phyloP scores from a whole-genome alignment of 2,888 invertebrate species.

The Drosophila buzzatii region DNA sequence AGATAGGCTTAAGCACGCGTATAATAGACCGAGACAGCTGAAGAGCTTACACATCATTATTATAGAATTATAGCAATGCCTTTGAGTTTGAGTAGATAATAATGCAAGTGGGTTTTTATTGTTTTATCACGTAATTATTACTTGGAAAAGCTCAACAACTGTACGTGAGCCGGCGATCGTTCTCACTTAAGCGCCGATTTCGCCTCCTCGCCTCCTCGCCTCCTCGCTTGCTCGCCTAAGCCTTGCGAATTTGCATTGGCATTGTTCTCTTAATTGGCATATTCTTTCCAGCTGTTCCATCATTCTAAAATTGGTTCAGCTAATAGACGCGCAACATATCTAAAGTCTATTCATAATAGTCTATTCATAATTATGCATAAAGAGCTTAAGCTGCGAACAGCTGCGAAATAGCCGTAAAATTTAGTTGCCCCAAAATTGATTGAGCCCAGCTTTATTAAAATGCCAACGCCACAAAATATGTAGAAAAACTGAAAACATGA shows the following conservation, averaged over 20 bases:
- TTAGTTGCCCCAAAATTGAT: constrained; percentile 41
- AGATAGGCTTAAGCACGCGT: constrained; percentile 27
- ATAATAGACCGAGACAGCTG: constrained; percentile 35
- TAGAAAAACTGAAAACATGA: constrained; percentile 32
- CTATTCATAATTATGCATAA: constrained; percentile 33
- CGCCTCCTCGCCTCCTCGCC: neutral
- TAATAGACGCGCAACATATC: constrained; percentile 15
- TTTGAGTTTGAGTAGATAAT: constrained; percentile 43
- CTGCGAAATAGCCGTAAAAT: constrained; percentile 56
- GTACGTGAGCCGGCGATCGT: constrained; percentile 1
- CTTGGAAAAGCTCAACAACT: constrained; percentile 27
- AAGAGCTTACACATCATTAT: constrained; percentile 74
- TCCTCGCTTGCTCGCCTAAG: neutral
- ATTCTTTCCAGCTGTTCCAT: constrained; percentile 2
- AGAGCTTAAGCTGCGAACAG: constrained; percentile 34
- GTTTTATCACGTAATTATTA: constrained; percentile 52
- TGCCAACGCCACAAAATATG: constrained; percentile 35
- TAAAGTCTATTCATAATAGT: constrained; percentile 19
- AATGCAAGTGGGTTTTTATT: constrained; percentile 59
- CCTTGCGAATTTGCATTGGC: neutral
- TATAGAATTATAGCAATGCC: constrained; percentile 63
- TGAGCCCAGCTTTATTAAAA: constrained; percentile 39
- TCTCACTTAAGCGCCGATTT: neutral
- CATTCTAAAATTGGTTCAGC: constrained; percentile 25
- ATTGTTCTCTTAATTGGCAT: constrained; percentile 26